Percentiles rank a stretch among this genome's conserved stretches.
phyloP scores from a whole-genome alignment of 2,113 vertebrate genomes.

The Chaetura pelagica region DNA sequence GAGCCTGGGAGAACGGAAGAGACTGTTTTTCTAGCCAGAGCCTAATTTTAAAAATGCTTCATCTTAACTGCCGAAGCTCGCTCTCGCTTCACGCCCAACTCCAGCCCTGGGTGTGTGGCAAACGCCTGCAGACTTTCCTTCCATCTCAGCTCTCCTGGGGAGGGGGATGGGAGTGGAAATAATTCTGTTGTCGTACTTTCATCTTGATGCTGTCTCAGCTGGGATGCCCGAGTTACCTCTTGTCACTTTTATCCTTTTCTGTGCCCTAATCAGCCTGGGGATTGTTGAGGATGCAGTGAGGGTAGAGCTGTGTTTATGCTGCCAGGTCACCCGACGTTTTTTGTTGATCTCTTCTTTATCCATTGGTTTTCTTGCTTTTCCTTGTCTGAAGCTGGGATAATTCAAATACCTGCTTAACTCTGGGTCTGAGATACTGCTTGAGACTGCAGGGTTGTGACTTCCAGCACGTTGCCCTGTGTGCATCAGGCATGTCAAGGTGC shows the following conservation, averaged over 20 bases:
- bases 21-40: not conserved
- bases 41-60: not conserved
- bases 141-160: not conserved
- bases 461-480: rapidly evolving
- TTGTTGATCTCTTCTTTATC: constrained; percentile 13
- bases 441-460: not conserved
- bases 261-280: not conserved
- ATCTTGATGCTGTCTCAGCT: not conserved
- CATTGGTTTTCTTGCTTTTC: not conserved
- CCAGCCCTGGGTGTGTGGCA: not conserved
- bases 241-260: not conserved
- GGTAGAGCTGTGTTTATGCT: not conserved
- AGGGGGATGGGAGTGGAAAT: constrained; percentile 13
- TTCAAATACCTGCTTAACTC: not conserved
- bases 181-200: not conserved
- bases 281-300: not conserved
- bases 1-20: not conserved
- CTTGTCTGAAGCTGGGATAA: not conserved
- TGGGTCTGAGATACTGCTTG: not conserved
- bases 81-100: constrained; percentile 10
- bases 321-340: not conserved
- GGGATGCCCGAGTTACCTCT: not conserved
- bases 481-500: not conserved
- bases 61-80: not conserved
- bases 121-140: constrained; percentile 20